These are phyloP conservation scores for Corydoras sp. DNA, from an alignment of 2,113 vertebrate genomes.

Conservation along the genomic window DNA sequence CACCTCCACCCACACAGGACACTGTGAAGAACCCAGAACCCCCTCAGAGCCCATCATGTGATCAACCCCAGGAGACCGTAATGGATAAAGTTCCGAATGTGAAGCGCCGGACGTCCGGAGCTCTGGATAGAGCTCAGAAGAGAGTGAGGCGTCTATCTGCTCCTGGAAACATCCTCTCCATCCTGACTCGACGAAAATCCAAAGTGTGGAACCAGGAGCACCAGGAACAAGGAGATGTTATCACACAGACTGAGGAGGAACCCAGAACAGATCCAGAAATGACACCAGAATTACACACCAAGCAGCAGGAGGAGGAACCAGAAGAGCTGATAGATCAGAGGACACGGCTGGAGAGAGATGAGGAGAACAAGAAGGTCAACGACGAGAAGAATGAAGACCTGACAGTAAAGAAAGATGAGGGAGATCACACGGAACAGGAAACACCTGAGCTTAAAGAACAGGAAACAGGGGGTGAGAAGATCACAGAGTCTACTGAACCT, in stretches of 20 bases:
- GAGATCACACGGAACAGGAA: slow-evolving; percentile 1
- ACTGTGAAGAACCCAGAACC: not conserved
- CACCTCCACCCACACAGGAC: not conserved
- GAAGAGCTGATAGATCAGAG: not conserved
- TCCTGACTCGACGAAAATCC: slow-evolving; percentile 44
- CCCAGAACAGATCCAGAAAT: too few relatives aligned
- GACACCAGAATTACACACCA: too few relatives aligned
- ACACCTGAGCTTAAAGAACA: not conserved
- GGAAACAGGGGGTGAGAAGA: too few relatives aligned
- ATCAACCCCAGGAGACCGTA: not conserved
- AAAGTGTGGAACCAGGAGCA: not conserved
- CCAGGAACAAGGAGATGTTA: not conserved
- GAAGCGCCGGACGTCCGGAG: slow-evolving; percentile 33
- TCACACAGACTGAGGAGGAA: too few relatives aligned
- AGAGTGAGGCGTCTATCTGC: slow-evolving; percentile 42
- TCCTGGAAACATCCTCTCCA: slow-evolving; percentile 40
- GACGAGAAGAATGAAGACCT: not conserved
- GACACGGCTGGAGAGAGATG: not conserved
- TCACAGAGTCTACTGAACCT: not conserved
- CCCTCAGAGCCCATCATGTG: not conserved
- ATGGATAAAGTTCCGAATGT: slow-evolving; percentile 3
- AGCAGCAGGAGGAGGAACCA: not conserved
- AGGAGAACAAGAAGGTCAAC: not conserved
- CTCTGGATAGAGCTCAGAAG: slow-evolving; percentile 41
- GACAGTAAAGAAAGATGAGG: not conserved